A percentile compares a stretch with the other conserved stretches of the same genome.
These are phyloP conservation scores for Cryptophagus acutangulus DNA, from an alignment of 2,888 invertebrate species.

Conservation along the genomic window DNA sequence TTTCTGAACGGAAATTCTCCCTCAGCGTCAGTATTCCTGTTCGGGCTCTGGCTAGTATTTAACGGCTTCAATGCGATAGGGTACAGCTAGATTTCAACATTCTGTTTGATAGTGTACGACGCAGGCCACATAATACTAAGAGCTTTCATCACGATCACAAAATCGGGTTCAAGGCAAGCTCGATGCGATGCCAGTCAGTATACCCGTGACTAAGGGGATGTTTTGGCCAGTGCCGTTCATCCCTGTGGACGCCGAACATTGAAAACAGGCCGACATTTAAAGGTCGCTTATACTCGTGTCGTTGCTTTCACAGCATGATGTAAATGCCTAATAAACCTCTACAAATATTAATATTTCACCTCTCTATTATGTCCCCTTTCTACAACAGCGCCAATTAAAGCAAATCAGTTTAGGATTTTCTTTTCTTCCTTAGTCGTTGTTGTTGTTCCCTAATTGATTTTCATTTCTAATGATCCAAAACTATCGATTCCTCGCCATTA, in stretches of 20 bases:
- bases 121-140: conserved; percentile 30
- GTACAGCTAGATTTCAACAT: conserved; percentile 35
- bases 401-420: too few species aligned
- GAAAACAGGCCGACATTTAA: conserved; percentile 38
- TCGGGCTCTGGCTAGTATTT: conserved; percentile 36
- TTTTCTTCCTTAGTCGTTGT: too few species aligned
- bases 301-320: background rate
- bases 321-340: too few species aligned
- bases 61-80: conserved; percentile 37
- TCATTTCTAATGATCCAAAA: too few species aligned
- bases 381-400: background rate
- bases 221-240: conserved; percentile 15
- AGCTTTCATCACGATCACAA: conserved; percentile 30
- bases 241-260: conserved; percentile 10
- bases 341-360: too few species aligned
- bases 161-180: conserved; percentile 17
- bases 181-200: too few species aligned
- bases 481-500: too few species aligned
- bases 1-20: conserved; percentile 32
- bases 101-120: conserved; percentile 31
- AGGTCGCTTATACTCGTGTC: conserved; percentile 28
- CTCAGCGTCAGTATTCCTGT: conserved; percentile 33
- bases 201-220: conserved; percentile 21
- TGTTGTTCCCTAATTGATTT: too few species aligned
- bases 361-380: background rate